Percentiles rank a stretch among this genome's conserved stretches.
These are phyloP conservation scores for Trichogramma pretiosum DNA, from an alignment of 1,140 invertebrate genomes.

Conservation along the genomic window DNA sequence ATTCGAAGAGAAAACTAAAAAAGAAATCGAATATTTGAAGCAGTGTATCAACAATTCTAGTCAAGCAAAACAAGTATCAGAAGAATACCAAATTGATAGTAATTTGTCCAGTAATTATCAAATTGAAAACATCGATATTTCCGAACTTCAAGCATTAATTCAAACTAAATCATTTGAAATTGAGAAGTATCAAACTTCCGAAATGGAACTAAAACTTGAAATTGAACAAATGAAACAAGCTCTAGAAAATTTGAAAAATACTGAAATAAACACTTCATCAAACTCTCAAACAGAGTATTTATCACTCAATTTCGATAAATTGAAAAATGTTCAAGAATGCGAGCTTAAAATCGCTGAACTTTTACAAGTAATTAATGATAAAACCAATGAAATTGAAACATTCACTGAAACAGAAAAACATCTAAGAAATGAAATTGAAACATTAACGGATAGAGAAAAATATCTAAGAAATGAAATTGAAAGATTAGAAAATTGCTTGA, in stretches of 20 bases:
- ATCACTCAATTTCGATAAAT: no score
- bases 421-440: slow-evolving; percentile 2
- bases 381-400: background rate
- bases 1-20: slow-evolving; percentile 3
- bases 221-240: slow-evolving; percentile 3
- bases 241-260: background rate
- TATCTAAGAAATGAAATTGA: slow-evolving; percentile 8
- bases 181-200: slow-evolving; percentile 19
- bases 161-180: slow-evolving; percentile 17
- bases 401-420: background rate
- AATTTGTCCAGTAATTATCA: background rate
- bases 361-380: background rate
- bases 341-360: no score
- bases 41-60: background rate
- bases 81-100: slow-evolving; percentile 3
- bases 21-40: slow-evolving; percentile 3
- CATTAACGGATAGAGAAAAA: background rate
- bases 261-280: background rate
- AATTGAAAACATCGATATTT: slow-evolving; percentile 6
- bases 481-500: background rate
- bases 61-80: background rate
- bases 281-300: slow-evolving; percentile 2
- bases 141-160: slow-evolving; percentile 2
- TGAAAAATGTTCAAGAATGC: no score
- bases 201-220: slow-evolving; percentile 4